phyloP scores from a whole-genome alignment of 2,888 invertebrate genomes.

The Cordylochernes scorpioides region DNA sequence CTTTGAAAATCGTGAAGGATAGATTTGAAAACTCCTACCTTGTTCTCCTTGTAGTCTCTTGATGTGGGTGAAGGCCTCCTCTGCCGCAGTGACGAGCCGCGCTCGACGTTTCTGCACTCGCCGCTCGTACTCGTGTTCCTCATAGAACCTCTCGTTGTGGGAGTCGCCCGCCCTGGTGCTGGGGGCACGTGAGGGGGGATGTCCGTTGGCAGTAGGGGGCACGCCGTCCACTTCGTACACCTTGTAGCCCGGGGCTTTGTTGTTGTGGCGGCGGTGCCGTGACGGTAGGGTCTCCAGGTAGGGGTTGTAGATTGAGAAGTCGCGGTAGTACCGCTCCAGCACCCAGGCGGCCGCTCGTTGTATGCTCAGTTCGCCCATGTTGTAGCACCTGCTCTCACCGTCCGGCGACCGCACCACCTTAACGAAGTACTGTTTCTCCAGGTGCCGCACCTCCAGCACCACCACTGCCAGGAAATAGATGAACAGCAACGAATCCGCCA shows the following conservation, averaged over 20 bases:
- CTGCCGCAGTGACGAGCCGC: constrained; percentile 66
- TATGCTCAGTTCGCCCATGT: constrained; percentile 57
- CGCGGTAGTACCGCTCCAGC: constrained; percentile 75
- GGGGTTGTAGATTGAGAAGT: constrained; percentile 87
- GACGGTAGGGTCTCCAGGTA: constrained; percentile 62
- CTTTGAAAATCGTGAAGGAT: not conserved
- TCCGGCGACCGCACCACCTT: constrained; percentile 72
- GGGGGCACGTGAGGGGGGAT: too few relatives aligned
- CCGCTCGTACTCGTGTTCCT: constrained; percentile 85
- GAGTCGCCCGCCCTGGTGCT: constrained; percentile 53
- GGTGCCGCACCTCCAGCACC: constrained; percentile 68
- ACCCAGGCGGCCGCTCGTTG: constrained; percentile 86
- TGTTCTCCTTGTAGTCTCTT: constrained; percentile 39
- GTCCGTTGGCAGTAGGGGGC: constrained; percentile 8
- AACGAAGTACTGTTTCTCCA: constrained; percentile 48
- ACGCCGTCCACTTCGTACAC: constrained; percentile 78
- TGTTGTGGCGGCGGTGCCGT: constrained; percentile 6
- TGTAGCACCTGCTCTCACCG: constrained; percentile 61
- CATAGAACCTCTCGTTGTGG: constrained; percentile 89
- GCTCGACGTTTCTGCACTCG: constrained; percentile 70
- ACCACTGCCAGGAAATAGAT: constrained; percentile 82
- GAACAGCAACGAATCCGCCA: constrained; percentile 74
- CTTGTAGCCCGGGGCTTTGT: constrained; percentile 40
- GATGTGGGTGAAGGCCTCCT: constrained; percentile 93
- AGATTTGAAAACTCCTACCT: constrained; percentile 19